These are phyloP conservation scores for Rapana venosa DNA, from an alignment of 2,888 invertebrate genomes.

Conservation along the genomic window DNA sequence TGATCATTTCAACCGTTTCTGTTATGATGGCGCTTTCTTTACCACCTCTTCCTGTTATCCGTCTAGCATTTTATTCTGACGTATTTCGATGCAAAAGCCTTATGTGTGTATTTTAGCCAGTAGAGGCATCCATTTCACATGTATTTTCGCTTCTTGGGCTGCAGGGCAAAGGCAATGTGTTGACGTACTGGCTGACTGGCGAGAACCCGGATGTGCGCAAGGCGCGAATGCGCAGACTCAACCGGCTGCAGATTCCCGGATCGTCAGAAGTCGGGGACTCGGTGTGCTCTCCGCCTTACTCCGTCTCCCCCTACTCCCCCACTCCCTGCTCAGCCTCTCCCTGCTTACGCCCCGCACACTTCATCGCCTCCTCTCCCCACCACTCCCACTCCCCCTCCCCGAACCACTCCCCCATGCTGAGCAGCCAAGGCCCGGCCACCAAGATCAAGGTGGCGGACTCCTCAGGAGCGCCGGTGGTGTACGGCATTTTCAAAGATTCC, in stretches of 20 bases:
- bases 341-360: neutral
- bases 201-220: slow-evolving; percentile 65
- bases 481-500: slow-evolving; percentile 31
- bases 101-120: too few species aligned
- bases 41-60: too few species aligned
- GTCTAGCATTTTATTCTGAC: too few species aligned
- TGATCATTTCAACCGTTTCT: too few species aligned
- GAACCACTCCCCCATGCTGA: slow-evolving; percentile 30
- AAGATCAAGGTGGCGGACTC: slow-evolving; percentile 35
- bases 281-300: neutral
- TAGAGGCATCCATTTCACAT: too few species aligned
- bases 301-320: neutral
- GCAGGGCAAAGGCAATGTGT: slow-evolving; percentile 78
- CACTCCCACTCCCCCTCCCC: slow-evolving; percentile 29
- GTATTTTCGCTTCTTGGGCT: neutral
- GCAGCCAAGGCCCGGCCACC: neutral
- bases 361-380: slow-evolving; percentile 4
- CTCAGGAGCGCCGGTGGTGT: neutral
- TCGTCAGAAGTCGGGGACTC: slow-evolving; percentile 9
- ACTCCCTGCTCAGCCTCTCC: neutral
- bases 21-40: too few species aligned
- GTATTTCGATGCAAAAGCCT: too few species aligned
- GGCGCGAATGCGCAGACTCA: slow-evolving; percentile 12
- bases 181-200: slow-evolving; percentile 78
- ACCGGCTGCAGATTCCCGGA: neutral